Conservation (phyloP, 2,797 vertebrate genomes). For the Aplochiton taeniatus region DNA sequence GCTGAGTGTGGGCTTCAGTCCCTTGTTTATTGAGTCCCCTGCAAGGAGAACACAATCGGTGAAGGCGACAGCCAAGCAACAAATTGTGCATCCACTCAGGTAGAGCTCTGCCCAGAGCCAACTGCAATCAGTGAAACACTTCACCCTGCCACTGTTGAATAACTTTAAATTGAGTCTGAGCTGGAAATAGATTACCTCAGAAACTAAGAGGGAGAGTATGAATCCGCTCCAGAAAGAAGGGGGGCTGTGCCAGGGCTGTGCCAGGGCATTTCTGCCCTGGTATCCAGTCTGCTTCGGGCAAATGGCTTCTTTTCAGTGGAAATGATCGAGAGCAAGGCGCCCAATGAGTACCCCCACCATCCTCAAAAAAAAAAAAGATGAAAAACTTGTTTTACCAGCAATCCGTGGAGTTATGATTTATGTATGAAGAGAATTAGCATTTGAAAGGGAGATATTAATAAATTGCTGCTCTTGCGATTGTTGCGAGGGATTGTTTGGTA, state of each 20-base stretch:
- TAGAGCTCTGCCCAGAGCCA: too few relatives aligned
- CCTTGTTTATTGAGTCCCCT: too few relatives aligned
- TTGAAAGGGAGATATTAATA: conserved; percentile 78
- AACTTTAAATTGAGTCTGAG: too few relatives aligned
- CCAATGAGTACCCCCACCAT: conserved; percentile 31
- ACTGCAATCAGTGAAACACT: too few relatives aligned
- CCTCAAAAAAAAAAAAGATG: conserved; percentile 28
- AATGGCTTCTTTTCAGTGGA: conserved; percentile 37
- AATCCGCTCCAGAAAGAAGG: too few relatives aligned
- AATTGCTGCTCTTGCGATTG: conserved; percentile 60
- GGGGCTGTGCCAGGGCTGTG: conserved; percentile 26
- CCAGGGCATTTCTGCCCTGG: conserved; percentile 24
- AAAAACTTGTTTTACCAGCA: conserved; percentile 33
- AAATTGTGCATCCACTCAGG: too few relatives aligned
- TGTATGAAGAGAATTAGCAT: conserved; percentile 77
- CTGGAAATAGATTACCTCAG: too few relatives aligned
- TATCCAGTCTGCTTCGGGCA: conserved; percentile 16
- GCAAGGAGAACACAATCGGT: too few relatives aligned
- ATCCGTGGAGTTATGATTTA: conserved; percentile 74
- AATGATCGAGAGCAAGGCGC: conserved; percentile 24
- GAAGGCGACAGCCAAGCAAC: too few relatives aligned
- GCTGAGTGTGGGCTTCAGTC: too few relatives aligned
- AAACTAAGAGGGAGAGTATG: too few relatives aligned
- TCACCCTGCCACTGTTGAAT: too few relatives aligned
- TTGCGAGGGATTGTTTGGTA: conserved; percentile 30